Evolutionary conservation across 2,113 vertebrate genomes (phyloP).

Genomic region (Hylia prasina): DNA sequence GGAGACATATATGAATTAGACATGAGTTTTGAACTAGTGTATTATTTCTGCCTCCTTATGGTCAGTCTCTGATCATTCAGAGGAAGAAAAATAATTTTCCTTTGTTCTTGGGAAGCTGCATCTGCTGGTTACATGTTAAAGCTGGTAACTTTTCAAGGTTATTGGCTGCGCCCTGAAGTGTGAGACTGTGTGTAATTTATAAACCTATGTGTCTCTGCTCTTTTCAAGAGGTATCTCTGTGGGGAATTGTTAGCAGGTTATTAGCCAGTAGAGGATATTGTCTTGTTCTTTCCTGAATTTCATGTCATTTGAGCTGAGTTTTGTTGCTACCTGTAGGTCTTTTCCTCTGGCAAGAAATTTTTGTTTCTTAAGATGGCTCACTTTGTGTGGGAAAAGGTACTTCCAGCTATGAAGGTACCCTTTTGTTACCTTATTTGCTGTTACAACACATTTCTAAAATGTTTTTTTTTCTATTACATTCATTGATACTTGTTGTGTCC

Average conservation of each 20-base stretch:
- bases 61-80: background rate
- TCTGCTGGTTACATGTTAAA: background rate
- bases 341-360: background rate
- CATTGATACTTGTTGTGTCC: background rate
- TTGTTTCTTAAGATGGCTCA: background rate
- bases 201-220: background rate
- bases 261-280: background rate
- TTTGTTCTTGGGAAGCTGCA: background rate
- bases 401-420: background rate
- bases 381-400: background rate
- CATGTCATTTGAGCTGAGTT: background rate
- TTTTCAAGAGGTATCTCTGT: background rate
- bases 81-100: background rate
- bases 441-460: background rate
- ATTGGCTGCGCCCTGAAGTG: background rate
- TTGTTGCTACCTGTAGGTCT: background rate
- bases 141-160: background rate
- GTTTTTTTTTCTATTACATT: background rate
- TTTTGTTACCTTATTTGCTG: background rate
- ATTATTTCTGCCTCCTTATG: background rate
- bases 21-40: background rate
- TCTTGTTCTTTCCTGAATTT: background rate
- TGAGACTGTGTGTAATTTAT: background rate
- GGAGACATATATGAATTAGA: background rate
- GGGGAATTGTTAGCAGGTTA: fast-evolving